Evolutionary conservation across 2,888 invertebrate genomes (phyloP), one percentile per base, ranked within the genome.

Genomic region (Linnaemya vulpina): DNA sequence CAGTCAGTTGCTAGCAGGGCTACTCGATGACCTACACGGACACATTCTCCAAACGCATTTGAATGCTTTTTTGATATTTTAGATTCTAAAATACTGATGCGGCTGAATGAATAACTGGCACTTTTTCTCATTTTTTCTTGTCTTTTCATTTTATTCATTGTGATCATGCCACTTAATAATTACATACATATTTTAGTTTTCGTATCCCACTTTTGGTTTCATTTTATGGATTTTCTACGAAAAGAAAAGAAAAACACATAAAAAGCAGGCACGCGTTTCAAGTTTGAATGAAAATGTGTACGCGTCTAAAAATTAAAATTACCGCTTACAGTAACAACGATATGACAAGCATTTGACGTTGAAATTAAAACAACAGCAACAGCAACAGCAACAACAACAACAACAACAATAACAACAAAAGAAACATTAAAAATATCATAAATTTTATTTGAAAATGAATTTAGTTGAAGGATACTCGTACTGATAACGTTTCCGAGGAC

Each of bases 131-230:
- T 30, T 30, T 30, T 30, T 30, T 30, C 5, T 30, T 30, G 30
- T 30, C n/a, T 30, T 3, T 11, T 58, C 63, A 5, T n/a, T 80
- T 76, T 84, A 76, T 75, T 67, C 76, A 68, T 74, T 43, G 70
- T 53, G 81, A 85, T 82, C 84, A 78, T 85, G 84, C 75, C 81
- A 82, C 78, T 78, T 70, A 78, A 78, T 71, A 78, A 82, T 82
- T 82, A 70, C 55, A 78, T 82, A 70, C 55, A 78, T 38, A 76
- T 74, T 62, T 58, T 49, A 9, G 15, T n/a, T 38, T 30, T 15
- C 10, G 9, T 22, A 55, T 51, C 3, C 25, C 60, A 60, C 17
- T 53, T 63, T 46, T 13, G 25, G 11, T 65, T 20, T 25, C 22
- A 17, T 67, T 83, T 84, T 74, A 84, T 84, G 81, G 78, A 74